Conservation (phyloP, 2,888 invertebrate species). For the Cosmia trapezina region DNA sequence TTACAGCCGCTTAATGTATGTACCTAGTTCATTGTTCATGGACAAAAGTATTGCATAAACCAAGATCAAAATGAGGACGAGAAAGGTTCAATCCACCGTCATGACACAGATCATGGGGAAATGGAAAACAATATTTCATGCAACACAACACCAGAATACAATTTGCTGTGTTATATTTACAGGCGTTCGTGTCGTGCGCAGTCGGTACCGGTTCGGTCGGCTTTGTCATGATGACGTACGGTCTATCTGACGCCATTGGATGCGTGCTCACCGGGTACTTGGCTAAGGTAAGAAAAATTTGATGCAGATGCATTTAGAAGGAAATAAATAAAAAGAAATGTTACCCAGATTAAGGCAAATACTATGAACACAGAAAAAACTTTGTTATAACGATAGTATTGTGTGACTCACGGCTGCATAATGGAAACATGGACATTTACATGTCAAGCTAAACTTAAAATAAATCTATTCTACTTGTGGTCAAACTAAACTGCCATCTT, state of each 20-base stretch:
- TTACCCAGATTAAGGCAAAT: no score
- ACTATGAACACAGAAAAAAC: no score
- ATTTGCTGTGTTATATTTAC: slow-evolving; percentile 62
- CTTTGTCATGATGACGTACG: slow-evolving; percentile 92
- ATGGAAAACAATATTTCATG: background rate
- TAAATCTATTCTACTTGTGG: background rate
- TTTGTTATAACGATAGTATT: no score
- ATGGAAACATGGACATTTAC: background rate
- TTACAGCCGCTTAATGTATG: background rate
- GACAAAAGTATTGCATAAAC: background rate
- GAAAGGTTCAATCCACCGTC: background rate
- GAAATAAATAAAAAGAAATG: no score
- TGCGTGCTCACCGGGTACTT: slow-evolving; percentile 87
- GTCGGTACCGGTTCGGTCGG: slow-evolving; percentile 92
- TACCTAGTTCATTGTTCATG: background rate
- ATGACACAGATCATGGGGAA: no score
- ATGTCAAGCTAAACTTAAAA: background rate
- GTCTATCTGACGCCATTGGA: slow-evolving; percentile 91
- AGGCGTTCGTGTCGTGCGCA: slow-evolving; percentile 91
- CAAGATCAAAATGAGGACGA: background rate
- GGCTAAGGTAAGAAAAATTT: slow-evolving; percentile 75
- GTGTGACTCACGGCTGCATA: background rate
- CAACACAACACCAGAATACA: background rate
- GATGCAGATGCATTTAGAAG: background rate
- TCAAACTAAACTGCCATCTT: background rate